Evolutionary conservation across 2,113 vertebrate species (phyloP).

Genomic region (Pangasianodon hypophthalmus): DNA sequence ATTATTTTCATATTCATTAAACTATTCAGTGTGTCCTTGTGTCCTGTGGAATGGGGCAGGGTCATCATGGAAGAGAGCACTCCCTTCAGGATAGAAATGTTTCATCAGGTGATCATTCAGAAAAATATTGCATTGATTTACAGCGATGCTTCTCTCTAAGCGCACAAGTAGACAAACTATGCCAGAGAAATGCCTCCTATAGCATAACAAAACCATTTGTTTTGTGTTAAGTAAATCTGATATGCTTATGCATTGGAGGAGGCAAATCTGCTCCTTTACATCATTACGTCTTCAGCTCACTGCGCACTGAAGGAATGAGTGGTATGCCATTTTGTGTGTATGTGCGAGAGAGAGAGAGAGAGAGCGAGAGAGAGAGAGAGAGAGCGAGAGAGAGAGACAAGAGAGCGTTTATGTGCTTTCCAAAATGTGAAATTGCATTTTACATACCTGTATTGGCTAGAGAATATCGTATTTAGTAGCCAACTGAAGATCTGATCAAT

Average conservation of each 20-base stretch:
- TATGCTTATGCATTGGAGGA: constrained; percentile 47
- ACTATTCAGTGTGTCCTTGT: neutral
- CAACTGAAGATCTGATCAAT: constrained; percentile 24
- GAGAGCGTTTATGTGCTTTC: constrained; percentile 57
- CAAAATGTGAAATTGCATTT: constrained; percentile 63
- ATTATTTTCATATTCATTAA: neutral
- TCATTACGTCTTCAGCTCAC: constrained; percentile 39
- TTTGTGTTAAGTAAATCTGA: constrained; percentile 55
- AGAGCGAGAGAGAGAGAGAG: neutral
- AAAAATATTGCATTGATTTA: neutral
- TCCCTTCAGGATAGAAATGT: neutral
- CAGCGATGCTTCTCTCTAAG: constrained; percentile 62
- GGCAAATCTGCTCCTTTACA: constrained; percentile 47
- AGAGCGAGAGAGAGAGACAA: neutral
- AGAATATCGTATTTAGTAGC: neutral
- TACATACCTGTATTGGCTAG: constrained; percentile 43
- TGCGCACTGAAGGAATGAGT: constrained; percentile 54
- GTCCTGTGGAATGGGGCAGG: neutral
- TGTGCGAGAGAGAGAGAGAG: neutral
- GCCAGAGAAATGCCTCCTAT: constrained; percentile 4
- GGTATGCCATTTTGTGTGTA: constrained; percentile 15
- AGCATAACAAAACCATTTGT: constrained; percentile 10
- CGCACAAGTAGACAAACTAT: constrained; percentile 3
- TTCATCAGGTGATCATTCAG: neutral
- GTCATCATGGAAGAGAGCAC: neutral